A percentile compares a stretch with the other conserved stretches of the same genome.
phyloP scores from a whole-genome alignment of 2,797 vertebrate genomes.

The Aeoliscus strigatus region DNA sequence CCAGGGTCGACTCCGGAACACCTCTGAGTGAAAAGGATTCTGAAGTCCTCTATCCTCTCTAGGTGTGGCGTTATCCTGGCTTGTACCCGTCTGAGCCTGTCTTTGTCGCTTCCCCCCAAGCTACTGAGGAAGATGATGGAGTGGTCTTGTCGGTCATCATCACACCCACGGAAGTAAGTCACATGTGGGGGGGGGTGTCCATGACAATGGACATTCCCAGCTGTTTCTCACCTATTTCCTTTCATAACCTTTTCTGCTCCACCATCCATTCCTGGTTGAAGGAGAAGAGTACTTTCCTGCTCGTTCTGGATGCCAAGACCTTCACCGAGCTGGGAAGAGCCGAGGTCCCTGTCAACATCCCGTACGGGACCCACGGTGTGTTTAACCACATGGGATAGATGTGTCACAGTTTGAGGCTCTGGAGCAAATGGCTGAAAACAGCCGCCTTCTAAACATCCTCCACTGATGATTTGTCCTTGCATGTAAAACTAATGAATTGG shows the following conservation, averaged over 20 bases:
- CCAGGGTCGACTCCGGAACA: conserved; percentile 40
- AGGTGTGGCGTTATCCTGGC: conserved; percentile 87
- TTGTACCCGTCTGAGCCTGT: conserved; percentile 91
- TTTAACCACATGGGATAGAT: conserved; percentile 69
- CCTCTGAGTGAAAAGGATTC: conserved; percentile 29
- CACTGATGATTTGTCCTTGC: conserved; percentile 24
- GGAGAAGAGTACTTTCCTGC: conserved; percentile 85
- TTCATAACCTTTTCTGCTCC: conserved; percentile 10
- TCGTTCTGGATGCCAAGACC: conserved; percentile 86
- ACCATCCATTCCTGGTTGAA: conserved; percentile 68
- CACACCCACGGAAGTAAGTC: conserved; percentile 80
- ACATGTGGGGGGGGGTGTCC: not conserved
- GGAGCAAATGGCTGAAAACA: too few relatives aligned
- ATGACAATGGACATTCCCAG: not conserved
- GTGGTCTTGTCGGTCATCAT: conserved; percentile 88
- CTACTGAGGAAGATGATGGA: conserved; percentile 84
- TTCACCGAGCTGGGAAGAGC: conserved; percentile 88
- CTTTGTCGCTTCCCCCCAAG: conserved; percentile 84
- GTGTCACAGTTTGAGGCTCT: conserved; percentile 13
- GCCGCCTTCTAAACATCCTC: too few relatives aligned
- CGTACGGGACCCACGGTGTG: conserved; percentile 86
- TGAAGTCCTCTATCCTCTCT: conserved; percentile 39
- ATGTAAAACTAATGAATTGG: conserved; percentile 21
- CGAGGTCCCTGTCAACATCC: conserved; percentile 83
- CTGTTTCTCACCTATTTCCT: conserved; percentile 4